Evolutionary conservation across 92 coral and sea anemone species (phyloP), one percentile per base, ranked within the genome.

Genomic region (Ricordea florida): DNA sequence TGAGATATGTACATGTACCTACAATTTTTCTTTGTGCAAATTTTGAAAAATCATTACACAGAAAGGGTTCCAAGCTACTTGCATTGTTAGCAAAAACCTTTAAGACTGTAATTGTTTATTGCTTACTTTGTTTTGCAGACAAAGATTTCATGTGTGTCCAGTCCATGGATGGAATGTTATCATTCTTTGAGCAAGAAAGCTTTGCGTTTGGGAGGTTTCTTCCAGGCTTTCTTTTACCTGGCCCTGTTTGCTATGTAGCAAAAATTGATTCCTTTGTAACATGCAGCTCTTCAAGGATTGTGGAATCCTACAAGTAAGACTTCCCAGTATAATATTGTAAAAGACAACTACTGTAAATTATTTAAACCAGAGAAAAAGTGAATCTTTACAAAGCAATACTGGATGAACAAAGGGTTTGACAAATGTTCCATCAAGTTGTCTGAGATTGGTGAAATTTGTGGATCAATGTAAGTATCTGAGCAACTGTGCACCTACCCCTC

Each of bases 111-210:
- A 38, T 18, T 5, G 5, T 1, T 32, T 1, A 16, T 10, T 6
- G 9, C 7, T 10, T 74, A 6, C n/a, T 62, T 37, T 44, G 18
- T 48, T 10, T 61, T 41, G 18, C 31, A 96, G 99, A 87, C 17
- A 96, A 89, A 56, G 99, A 96, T 38, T 96, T 92, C 72, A 89
- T 89, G 35, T 92, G 99, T 73, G 89, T 96, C 15, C 91, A 88
- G 76, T 96, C 99, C 21, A 92, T 92, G 99, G 99, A 96, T 92
- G 99, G 99, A 4, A 89, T 96, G 99, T 68, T 96, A 50, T 96
- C 99, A 2, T 96, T 96, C 74, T 96, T 92, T 92, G 99, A 96
- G 72, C 99, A 96, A 92, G 99, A 96, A 76, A 96, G 92, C 69
- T 96, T 79, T 86, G 99, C 96, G 16, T 96, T 96, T 89, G 96